Percentiles rank a stretch among this genome's conserved stretches.
Evolutionary conservation across 2,113 vertebrate species (phyloP).

Genomic region (Sardina pilchardus): DNA sequence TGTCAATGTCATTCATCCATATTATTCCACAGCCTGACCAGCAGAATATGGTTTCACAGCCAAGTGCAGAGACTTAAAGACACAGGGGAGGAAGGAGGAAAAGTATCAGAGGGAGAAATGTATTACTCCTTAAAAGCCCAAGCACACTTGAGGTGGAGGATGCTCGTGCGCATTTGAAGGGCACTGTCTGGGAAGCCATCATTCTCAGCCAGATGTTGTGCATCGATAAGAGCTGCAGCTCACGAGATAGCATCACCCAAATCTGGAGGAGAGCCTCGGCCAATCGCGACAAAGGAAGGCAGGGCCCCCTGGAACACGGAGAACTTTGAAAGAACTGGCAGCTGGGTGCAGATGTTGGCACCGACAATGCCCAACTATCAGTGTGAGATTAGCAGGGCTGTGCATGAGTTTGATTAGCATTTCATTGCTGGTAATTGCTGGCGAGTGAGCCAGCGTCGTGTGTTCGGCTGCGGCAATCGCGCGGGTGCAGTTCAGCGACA

Average conservation of each 20-base stretch:
- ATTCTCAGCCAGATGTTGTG: conserved; percentile 69
- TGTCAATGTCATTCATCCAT: conserved; percentile 45
- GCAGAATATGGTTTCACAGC: conserved; percentile 51
- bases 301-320: neutral
- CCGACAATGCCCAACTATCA: neutral
- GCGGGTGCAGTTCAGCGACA: neutral
- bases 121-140: conserved; percentile 54
- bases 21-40: conserved; percentile 42
- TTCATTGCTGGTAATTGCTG: conserved; percentile 41
- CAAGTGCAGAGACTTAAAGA: neutral
- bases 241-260: conserved; percentile 62
- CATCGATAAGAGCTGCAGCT: conserved; percentile 62
- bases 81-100: neutral
- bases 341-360: neutral
- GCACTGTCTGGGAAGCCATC: conserved; percentile 62
- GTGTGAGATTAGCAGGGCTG: neutral
- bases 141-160: conserved; percentile 59
- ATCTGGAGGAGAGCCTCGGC: conserved; percentile 45
- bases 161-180: conserved; percentile 62
- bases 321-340: neutral
- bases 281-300: neutral
- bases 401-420: conserved; percentile 8
- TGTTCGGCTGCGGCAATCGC: neutral
- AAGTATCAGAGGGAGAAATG: neutral
- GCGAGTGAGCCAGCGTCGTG: conserved; percentile 25